These are phyloP conservation scores for Porphyrio hochstetteri DNA, from an alignment of 2,113 vertebrate genomes.

Conservation along the genomic window DNA sequence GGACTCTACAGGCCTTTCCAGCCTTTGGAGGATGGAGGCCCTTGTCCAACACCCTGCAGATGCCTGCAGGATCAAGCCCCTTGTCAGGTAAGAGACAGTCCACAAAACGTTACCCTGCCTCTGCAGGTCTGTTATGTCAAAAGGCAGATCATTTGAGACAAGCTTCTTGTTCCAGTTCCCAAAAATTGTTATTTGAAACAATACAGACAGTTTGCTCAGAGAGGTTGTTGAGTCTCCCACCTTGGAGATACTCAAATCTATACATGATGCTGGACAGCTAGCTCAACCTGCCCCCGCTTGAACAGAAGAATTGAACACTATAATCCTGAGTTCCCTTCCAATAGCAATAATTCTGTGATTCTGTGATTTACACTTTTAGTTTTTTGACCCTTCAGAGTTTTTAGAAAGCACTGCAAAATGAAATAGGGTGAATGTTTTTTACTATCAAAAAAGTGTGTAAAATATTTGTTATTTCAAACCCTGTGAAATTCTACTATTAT, in stretches of 20 bases:
- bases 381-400: not conserved
- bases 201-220: not conserved
- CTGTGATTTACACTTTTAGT: not conserved
- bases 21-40: no score
- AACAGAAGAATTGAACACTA: fast-evolving
- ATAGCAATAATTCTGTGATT: not conserved
- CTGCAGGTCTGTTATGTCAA: no score
- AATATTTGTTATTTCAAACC: not conserved
- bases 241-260: not conserved
- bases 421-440: not conserved
- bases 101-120: no score
- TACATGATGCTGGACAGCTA: fast-evolving
- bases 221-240: no score
- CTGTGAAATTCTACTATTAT: not conserved
- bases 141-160: no score
- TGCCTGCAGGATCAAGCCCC: no score
- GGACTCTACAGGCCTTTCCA: no score
- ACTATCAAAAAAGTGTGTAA: not conserved
- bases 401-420: not conserved
- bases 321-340: not conserved
- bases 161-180: no score
- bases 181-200: no score
- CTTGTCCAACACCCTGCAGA: no score
- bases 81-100: no score
- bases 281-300: not conserved